Evolutionary conservation across 2,888 invertebrate genomes (phyloP).

Genomic region (Rhimphoctona megacephalus): DNA sequence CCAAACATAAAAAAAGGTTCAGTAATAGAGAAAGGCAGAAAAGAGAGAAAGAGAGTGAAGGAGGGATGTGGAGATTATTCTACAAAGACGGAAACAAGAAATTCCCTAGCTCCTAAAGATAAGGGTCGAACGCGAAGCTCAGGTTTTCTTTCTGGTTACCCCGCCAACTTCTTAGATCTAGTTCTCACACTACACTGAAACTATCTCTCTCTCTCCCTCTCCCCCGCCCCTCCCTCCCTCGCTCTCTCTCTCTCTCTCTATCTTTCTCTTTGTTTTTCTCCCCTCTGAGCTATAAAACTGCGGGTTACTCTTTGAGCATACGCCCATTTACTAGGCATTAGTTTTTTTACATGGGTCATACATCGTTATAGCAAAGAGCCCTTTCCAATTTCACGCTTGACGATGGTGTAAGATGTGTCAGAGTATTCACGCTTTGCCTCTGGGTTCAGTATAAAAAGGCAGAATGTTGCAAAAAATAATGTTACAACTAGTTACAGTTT

Average conservation of each 20-base stretch:
- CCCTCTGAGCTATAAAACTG: constrained; percentile 1
- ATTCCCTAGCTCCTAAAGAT: constrained; percentile 57
- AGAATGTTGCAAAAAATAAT: background rate
- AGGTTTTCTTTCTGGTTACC: constrained; percentile 47
- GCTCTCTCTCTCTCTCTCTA: background rate
- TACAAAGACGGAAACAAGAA: constrained; percentile 45
- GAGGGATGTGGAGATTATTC: background rate
- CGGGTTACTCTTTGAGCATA: constrained; percentile 25
- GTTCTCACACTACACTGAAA: constrained; percentile 8
- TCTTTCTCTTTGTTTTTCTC: background rate
- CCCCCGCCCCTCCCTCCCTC: no score
- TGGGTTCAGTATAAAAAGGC: background rate
- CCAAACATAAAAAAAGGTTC: constrained; percentile 26
- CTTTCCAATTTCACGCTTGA: constrained; percentile 49
- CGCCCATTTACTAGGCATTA: constrained; percentile 45
- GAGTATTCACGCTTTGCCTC: background rate
- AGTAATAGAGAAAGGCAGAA: constrained; percentile 11
- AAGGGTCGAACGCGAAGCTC: constrained; percentile 46
- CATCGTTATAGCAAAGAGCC: constrained; percentile 18
- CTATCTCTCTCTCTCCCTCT: constrained; percentile 7
- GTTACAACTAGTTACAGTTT: background rate
- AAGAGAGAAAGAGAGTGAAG: constrained; percentile 23
- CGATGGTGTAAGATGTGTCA: background rate
- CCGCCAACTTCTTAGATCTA: constrained; percentile 47
- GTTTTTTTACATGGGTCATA: constrained; percentile 43